Evolutionary conservation across 2,888 invertebrate genomes (phyloP).

Genomic region (Polia nebulosa): DNA sequence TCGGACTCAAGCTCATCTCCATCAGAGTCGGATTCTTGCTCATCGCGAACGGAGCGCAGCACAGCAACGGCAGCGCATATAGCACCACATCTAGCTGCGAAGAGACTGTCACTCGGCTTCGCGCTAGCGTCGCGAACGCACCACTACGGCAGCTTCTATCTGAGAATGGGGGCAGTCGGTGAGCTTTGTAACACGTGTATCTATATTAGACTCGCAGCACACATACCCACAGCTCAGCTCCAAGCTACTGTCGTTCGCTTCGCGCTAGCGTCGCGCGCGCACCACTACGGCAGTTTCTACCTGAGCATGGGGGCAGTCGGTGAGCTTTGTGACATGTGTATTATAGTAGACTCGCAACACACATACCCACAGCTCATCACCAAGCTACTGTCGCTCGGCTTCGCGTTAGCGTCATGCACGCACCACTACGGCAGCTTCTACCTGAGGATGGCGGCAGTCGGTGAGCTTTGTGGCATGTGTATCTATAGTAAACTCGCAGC

Average conservation of each 20-base stretch:
- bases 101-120: conserved; percentile 89
- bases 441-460: conserved; percentile 97
- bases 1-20: conserved; percentile 85
- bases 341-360: neutral
- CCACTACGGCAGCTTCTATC: conserved; percentile 97
- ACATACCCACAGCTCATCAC: too few relatives aligned
- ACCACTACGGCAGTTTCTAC: conserved; percentile 98
- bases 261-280: conserved; percentile 90
- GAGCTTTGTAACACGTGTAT: conserved; percentile 72
- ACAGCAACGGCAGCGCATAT: conserved; percentile 85
- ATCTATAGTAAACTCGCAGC: neutral
- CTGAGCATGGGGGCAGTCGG: conserved; percentile 98
- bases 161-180: conserved; percentile 98
- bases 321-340: conserved; percentile 81
- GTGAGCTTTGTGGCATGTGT: conserved; percentile 86
- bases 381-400: conserved; percentile 88
- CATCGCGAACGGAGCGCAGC: conserved; percentile 91
- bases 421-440: conserved; percentile 98
- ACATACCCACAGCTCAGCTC: too few relatives aligned
- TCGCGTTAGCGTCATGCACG: conserved; percentile 89
- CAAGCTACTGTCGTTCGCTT: conserved; percentile 85
- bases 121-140: conserved; percentile 91
- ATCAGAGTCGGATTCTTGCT: conserved; percentile 88
- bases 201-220: neutral
- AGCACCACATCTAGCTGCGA: conserved; percentile 81